phyloP scores from a whole-genome alignment of 2,888 invertebrate genomes.

The Lycia hirtaria region DNA sequence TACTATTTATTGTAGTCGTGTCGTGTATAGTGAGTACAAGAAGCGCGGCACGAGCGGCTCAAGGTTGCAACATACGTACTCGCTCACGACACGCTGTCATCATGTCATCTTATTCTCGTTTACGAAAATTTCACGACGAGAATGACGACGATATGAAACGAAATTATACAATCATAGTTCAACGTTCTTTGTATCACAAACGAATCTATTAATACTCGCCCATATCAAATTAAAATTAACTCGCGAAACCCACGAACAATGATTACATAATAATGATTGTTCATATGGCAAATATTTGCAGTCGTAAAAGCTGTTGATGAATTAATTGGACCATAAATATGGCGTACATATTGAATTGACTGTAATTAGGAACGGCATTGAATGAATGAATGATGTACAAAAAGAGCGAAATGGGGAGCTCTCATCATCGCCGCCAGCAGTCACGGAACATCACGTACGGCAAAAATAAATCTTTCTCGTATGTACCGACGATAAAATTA shows the following conservation, averaged over 20 bases:
- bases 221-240: conserved; percentile 30
- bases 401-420: conserved; percentile 50
- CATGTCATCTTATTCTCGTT: conserved; percentile 53
- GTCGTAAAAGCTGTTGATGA: conserved; percentile 17
- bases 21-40: conserved; percentile 48
- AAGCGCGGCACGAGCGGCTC: conserved; percentile 44
- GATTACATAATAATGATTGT: conserved; percentile 17
- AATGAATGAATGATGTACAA: conserved; percentile 58
- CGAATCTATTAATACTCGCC: conserved; percentile 6
- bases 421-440: conserved; percentile 50
- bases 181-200: conserved; percentile 35
- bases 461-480: conserved; percentile 57
- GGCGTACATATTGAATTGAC: conserved; percentile 36
- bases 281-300: conserved; percentile 4
- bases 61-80: conserved; percentile 61
- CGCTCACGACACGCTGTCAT: conserved; percentile 12
- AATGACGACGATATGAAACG: conserved; percentile 43
- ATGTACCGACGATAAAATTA: conserved; percentile 36
- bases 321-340: conserved; percentile 27
- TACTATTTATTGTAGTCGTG: conserved; percentile 60
- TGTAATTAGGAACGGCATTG: conserved; percentile 63
- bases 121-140: conserved; percentile 52
- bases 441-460: conserved; percentile 59
- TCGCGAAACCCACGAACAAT: conserved; percentile 7
- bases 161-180: conserved; percentile 27